Evolutionary conservation across 2,113 vertebrate genomes (phyloP).

Genomic region (Neotragus pygmaeus): DNA sequence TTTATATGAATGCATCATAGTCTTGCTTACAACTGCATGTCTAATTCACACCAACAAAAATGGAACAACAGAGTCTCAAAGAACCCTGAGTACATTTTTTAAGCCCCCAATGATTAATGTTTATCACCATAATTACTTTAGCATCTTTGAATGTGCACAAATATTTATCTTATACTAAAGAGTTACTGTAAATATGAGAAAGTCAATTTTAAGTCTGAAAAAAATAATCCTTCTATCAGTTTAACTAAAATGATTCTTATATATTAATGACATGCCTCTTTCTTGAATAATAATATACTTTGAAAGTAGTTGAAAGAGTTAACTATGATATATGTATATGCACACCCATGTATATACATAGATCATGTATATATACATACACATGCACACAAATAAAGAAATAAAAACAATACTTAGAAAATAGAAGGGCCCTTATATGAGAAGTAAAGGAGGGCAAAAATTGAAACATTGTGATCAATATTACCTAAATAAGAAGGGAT

Average conservation of each 20-base stretch:
- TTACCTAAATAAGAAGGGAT: background rate
- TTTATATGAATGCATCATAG: background rate
- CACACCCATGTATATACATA: background rate
- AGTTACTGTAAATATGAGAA: background rate
- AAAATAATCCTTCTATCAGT: background rate
- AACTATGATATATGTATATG: background rate
- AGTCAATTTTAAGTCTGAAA: background rate
- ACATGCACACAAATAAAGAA: background rate
- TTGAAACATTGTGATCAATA: background rate
- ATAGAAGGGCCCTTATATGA: background rate
- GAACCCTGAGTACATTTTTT: background rate
- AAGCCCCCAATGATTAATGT: background rate
- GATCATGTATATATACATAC: too few species aligned
- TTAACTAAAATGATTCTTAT: slow-evolving; percentile 11
- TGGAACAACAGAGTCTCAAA: background rate
- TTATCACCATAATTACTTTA: slow-evolving; percentile 10
- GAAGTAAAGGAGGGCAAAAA: background rate
- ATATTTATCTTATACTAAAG: background rate
- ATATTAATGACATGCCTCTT: background rate
- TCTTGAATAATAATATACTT: background rate
- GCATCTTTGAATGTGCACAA: background rate
- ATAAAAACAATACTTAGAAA: background rate
- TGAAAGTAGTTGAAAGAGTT: background rate
- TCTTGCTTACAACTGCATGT: background rate
- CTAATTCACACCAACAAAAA: background rate